Evolutionary conservation across 1,140 invertebrate genomes (phyloP).

Genomic region (Lanistes nyassanus): DNA sequence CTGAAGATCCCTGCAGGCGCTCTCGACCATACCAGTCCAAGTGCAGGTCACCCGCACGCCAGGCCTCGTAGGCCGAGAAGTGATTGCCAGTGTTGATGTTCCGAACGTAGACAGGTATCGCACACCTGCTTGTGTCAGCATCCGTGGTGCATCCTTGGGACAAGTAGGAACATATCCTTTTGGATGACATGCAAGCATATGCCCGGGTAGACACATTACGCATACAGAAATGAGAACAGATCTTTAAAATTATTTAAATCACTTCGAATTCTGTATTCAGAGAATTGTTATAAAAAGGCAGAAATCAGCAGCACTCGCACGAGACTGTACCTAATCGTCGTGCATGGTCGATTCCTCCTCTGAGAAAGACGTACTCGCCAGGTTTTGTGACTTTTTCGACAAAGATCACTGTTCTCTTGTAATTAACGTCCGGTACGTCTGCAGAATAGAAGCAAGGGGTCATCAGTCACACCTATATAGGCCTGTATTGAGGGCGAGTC

Average conservation of each 20-base stretch:
- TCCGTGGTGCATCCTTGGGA: background rate
- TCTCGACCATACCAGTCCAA: conserved; percentile 66
- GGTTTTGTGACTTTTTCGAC: conserved; percentile 57
- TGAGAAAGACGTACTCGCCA: conserved; percentile 65
- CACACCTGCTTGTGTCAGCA: conserved; percentile 1
- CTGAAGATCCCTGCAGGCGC: conserved; percentile 55
- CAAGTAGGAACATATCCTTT: too few species aligned
- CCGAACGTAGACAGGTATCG: conserved; percentile 10
- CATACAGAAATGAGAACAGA: background rate
- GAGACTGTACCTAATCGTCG: background rate
- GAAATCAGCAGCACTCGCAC: background rate
- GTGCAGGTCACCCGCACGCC: conserved; percentile 58
- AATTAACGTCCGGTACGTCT: background rate
- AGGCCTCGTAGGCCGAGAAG: conserved; percentile 44
- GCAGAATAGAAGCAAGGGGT: too few species aligned
- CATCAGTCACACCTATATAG: too few species aligned
- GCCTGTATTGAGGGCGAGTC: too few species aligned
- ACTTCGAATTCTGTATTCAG: too few species aligned
- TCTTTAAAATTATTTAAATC: background rate
- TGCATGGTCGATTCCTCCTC: conserved; percentile 58
- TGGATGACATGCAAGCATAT: too few species aligned
- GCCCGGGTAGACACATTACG: background rate
- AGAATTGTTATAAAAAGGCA: background rate
- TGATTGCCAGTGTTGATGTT: background rate
- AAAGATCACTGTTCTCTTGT: conserved; percentile 56